phyloP scores from a whole-genome alignment of 2,888 invertebrate genomes.

The Eubasilissa splendida region DNA sequence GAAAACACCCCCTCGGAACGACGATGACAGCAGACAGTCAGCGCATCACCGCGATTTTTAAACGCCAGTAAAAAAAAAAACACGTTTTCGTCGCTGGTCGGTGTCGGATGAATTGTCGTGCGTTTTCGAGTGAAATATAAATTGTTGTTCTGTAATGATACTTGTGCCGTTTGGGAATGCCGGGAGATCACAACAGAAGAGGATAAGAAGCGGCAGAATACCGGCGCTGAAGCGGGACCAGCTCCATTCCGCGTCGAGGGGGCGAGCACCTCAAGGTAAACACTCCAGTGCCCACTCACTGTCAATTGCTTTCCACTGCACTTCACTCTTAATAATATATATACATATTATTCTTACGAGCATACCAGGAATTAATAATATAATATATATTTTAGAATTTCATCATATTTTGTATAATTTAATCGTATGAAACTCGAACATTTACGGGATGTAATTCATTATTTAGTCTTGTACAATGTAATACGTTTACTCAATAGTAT shows the following conservation, averaged over 20 bases:
- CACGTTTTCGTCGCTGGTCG: neutral
- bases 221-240: neutral
- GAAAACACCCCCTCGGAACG: constrained; percentile 6
- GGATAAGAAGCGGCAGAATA: neutral
- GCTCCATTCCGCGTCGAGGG: constrained; percentile 29
- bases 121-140: constrained; percentile 15
- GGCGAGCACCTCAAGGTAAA: constrained; percentile 51
- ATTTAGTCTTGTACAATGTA: no score
- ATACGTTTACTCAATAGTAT: no score
- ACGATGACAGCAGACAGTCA: constrained; percentile 8
- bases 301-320: neutral
- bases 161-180: constrained; percentile 22
- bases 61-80: neutral
- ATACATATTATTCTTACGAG: no score
- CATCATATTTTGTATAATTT: no score
- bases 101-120: neutral
- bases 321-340: neutral
- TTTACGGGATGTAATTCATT: no score
- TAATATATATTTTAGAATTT: no score
- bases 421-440: no score
- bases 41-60: constrained; percentile 20
- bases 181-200: neutral
- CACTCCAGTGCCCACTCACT: constrained; percentile 19
- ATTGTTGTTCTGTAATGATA: constrained; percentile 36
- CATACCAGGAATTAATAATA: no score